Conservation (phyloP, 1,140 invertebrate species). For the Pseudomyrmex flavicornis region DNA sequence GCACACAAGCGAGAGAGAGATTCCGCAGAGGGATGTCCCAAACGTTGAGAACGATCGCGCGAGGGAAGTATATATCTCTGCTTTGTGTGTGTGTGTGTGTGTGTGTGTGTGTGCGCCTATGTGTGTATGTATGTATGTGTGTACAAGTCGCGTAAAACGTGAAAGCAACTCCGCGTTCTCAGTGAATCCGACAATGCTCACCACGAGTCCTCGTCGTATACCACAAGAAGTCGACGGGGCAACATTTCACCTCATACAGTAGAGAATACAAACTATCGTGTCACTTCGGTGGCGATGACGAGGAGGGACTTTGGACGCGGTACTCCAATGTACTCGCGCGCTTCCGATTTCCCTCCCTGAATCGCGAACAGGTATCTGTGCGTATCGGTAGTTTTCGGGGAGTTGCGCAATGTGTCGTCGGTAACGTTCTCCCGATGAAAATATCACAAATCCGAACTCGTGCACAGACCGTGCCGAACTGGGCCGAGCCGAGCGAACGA, state of each 20-base stretch:
- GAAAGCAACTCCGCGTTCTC: neutral
- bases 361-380: neutral
- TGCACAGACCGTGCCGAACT: conserved; percentile 10
- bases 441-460: neutral
- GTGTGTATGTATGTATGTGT: conserved; percentile 6
- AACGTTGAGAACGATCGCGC: neutral
- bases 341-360: neutral
- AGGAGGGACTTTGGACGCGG: neutral
- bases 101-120: neutral
- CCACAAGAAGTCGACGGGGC: conserved; percentile 72
- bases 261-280: conserved; percentile 70
- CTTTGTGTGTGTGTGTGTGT: conserved; percentile 5
- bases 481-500: conserved; percentile 5
- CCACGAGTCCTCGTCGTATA: conserved; percentile 72
- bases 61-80: conserved; percentile 24
- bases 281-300: conserved; percentile 43
- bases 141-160: conserved; percentile 58
- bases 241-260: conserved; percentile 71
- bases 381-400: neutral
- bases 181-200: conserved; percentile 66
- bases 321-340: neutral
- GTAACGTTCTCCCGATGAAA: neutral
- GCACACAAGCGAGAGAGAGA: neutral
- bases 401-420: neutral
- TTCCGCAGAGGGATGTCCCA: too few relatives aligned